A percentile compares a stretch with the other conserved stretches of the same genome.
Conservation (phyloP, 1,140 invertebrate genomes). For the Andrena cerasifolii region DNA sequence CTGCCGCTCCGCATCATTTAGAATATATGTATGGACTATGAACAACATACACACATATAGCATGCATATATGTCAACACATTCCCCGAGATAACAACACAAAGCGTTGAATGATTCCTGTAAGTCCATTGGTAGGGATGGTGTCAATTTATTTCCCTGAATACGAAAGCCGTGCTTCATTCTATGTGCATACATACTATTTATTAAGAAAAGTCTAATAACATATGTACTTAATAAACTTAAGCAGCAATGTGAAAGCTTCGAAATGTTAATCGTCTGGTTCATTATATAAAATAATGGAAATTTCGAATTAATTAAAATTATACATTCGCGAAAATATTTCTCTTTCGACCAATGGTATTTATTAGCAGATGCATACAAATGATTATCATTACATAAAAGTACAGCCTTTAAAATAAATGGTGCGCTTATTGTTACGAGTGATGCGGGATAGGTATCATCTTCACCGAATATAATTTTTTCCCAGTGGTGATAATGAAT, state of each 20-base stretch:
- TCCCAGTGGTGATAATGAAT: slow-evolving; percentile 75
- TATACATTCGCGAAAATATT: background rate
- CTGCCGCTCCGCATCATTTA: too few relatives aligned
- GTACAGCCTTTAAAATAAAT: slow-evolving; percentile 11
- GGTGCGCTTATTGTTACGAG: slow-evolving; percentile 27
- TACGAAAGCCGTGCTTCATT: too few relatives aligned
- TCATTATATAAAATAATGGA: background rate
- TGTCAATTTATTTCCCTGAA: too few relatives aligned
- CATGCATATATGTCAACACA: too few relatives aligned
- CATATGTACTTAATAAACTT: background rate
- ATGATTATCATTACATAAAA: slow-evolving; percentile 7
- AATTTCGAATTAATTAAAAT: background rate
- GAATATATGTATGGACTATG: too few relatives aligned
- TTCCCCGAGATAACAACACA: too few relatives aligned
- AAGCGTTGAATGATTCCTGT: too few relatives aligned
- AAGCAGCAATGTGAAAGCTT: too few relatives aligned
- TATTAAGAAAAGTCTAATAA: background rate
- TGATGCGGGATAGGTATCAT: slow-evolving; percentile 69
- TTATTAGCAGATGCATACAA: background rate
- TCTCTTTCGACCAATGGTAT: background rate
- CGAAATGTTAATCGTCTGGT: too few relatives aligned
- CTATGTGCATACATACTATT: too few relatives aligned
- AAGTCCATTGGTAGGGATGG: too few relatives aligned
- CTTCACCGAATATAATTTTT: slow-evolving; percentile 67
- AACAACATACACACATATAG: too few relatives aligned